Base-by-base conservation (phyloP, 2,113 vertebrate species). In the Thalassoma bifasciatum region DNA sequence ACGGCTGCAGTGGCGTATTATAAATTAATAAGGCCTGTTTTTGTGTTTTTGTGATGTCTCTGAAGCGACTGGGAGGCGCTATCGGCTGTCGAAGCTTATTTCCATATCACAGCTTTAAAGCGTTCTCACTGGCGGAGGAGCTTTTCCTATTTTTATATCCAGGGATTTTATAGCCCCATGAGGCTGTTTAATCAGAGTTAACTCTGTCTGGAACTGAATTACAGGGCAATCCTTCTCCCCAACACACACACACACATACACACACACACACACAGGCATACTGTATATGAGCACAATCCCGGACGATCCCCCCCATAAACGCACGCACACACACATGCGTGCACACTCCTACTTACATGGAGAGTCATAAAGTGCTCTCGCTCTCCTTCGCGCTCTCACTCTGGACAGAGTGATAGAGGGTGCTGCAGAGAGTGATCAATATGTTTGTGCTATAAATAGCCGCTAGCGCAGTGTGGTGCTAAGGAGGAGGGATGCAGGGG, bases 371-470 rank as follows among this genome's bases (percentile, higher is more conserved):
- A 86, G 62, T 19, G 34, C 30, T 42, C 66, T 44, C 52, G 13
- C 44, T 62, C 72, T 63, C 58, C 72, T 67, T 47, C 5, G 5
- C 14, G 64, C 81, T 68, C 67, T 74, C 49, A 53, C 57, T 72
- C 67, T n/a, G 79, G 88, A 85, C 87, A 87, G 66, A 72, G 78
- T 90, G 89, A 91, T 85, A 77, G 82, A 91, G 75, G 77, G 81
- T 89, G 87, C 85, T 89, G 89, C 88, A 87, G 89, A 52, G 87
- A 42, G 66, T 93, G 92, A 93, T 94, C 92, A 92, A 93, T 93
- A 93, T 91, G 92, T 93, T 92, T 92, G 90, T 80, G 86, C 92
- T 93, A 92, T 92, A 91, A 94, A 94, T 91, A 92, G 92, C 90
- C 73, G 1, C 30, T 81, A 89, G 85, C 73, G 86, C 85, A 82